Evolutionary conservation across 2,113 vertebrate species (phyloP), one percentile per base, ranked within the genome.

Genomic region (Menidia beryllina): DNA sequence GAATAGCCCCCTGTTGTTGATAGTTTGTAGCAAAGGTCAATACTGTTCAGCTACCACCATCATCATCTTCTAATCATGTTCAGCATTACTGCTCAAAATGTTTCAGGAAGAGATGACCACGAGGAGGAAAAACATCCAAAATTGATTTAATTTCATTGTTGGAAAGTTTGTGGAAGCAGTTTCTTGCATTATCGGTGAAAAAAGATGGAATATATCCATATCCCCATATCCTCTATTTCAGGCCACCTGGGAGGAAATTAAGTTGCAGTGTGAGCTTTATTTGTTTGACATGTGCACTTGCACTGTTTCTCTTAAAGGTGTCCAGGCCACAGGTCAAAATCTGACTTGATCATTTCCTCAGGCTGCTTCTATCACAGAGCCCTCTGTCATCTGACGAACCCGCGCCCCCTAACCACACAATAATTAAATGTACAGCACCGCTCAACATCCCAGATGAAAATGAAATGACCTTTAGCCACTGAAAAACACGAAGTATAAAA

Each of bases 241-340:
- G 62, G 14, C 69, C 66, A 60, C 77, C 78, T 84, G 63, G 23
- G 5, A 76, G 60, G 64, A 80, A 85, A 62, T 81, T 36, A 34
- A 86, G 74, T 72, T 62, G 51, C 62, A 59, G 36, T 58, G 21
- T 76, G 47, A 52, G 52, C 62, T 63, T 74, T 77, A 58, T 86
- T 82, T 86, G 74, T 86, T 72, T 69, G 50, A 73, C 76, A 77
- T 21, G 5, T 71, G 65, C 63, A 74, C 47, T 72, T 41, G 52
- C 52, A 39, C 27, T 60, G 38, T 63, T 71, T 85, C 19, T 85
- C 51, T 70, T 1, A 43, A 81, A 73, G 30, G 25, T 71, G 71
- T 34, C 58, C 30, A 39, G 71, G 75, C 73, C 66, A 59, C 34
- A 69, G 73, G 82, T 84, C 41, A 73, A 21, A 81, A 82, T 79